Evolutionary conservation across 2,888 invertebrate species (phyloP), one percentile per base, ranked within the genome.

Genomic region (Stratiomys singularior): DNA sequence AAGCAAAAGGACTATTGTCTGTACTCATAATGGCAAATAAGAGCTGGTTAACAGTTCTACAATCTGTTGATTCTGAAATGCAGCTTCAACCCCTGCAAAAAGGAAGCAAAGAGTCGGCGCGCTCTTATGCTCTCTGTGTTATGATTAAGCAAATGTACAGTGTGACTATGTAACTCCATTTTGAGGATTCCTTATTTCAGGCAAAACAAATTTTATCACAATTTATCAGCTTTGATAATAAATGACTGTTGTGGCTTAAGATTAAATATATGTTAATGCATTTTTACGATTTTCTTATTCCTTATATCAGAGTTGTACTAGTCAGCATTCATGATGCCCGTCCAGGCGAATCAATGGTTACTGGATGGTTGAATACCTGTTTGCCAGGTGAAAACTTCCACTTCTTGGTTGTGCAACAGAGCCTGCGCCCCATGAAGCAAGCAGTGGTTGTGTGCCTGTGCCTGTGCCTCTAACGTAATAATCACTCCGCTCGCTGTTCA

Each of bases 311-410:
- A 44, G 9, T 44, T 15, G 0, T 11, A 44, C 9, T 44, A 0
- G 9, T 0, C 46, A 44, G 15, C 46, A 44, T 44, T 11, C 9
- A 44, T 52, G 15, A 52, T 4, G 15, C 15, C 46, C 46, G 15
- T 52, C 52, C 18, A 37, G 4, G 13, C 52, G 0, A 15, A 52
- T 4, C 15, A 60, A 21, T 60, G 60, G 60, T 60, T 7, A 60
- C n/a, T n/a, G n/a, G n/a, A n/a, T n/a, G n/a, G n/a, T n/a, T n/a
- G 11, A 25, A 37, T 74, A 74, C 74, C 74, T 74, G 74, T 74
- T 58, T 58, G 13, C 60, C 74, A 74, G 74, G 74, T 74, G 74
- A 58, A 60, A 74, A 37, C 11, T 74, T 60, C 60, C 60, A 74
- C 30, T 58, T 30, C 27, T 15, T 28, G 37, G 37, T 5, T 37